Evolutionary conservation across 2,888 invertebrate species (phyloP), one percentile per base, ranked within the genome.

Genomic region (Volucella zonaria): DNA sequence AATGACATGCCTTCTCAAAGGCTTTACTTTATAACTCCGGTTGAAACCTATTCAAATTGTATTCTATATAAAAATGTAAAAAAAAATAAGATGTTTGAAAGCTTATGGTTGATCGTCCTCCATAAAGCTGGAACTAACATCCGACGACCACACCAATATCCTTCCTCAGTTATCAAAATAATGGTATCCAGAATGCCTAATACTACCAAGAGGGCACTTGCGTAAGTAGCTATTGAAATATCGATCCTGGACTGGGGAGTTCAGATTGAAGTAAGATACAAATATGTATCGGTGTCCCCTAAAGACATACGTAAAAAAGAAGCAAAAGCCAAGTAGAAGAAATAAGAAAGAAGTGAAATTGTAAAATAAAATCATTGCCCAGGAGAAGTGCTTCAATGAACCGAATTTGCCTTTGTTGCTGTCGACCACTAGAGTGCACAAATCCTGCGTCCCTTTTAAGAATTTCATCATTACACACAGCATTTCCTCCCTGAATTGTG

Each of bases 361-460:
- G 56, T 58, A 78, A 71, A 79, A 79, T 66, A 79, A 70, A 70
- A 74, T 79, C 64, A 66, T 83, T 79, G 74, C 64, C 82, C 74
- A 79, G 77, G 38, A 67, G 49, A 18, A 64, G 31, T 31, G 47
- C 61, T 61, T 66, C 75, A 76, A 67, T 71, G 67, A 75, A 83
- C 66, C 83, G 70, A 70, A 67, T 71, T 79, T 40, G 43, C 47
- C 67, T 83, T 56, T 83, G 74, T 83, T 79, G 68, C 70, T 45
- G 42, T 42, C 14, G 64, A 42, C 66, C 64, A 18, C 51, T 42
- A n/a, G 8, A 3, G n/a, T 9, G 49, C 23, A 79, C 40, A 58
- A 61, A 58, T 66, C 49, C 61, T 67, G 54, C 54, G 67, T 76
- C 71, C 80, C 67, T 79, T 83, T 52, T 31, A 64, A 78, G 68